A percentile compares a stretch with the other conserved stretches of the same genome.
Evolutionary conservation across 35 echinoderm and acorn worm species (phyloP).

Genomic region (Lytechinus pictus): DNA sequence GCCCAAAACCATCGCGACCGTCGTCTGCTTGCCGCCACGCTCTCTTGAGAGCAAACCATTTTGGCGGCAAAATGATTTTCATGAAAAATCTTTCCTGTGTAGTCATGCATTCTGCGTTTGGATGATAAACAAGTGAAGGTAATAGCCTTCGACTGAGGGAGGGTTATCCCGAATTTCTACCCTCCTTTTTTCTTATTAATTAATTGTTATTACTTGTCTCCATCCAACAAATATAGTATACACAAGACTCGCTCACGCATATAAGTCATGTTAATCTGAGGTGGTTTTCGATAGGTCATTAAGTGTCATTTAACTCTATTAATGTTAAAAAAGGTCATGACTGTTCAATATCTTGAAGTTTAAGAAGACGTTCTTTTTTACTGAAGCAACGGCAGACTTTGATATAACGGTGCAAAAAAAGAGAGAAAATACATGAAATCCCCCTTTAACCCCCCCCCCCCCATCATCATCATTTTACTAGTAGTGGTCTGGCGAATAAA

Average conservation of each 20-base stretch:
- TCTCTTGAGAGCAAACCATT: neutral
- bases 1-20: slow-evolving; percentile 11
- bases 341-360: neutral
- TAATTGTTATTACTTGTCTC: neutral
- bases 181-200: neutral
- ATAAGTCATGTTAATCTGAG: neutral
- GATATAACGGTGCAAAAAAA: no score
- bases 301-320: neutral
- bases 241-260: no score
- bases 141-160: neutral
- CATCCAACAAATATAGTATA: neutral
- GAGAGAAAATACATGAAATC: no score
- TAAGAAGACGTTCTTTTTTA: neutral
- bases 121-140: slow-evolving; percentile 15
- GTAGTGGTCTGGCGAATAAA: no score
- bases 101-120: neutral
- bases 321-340: neutral
- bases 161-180: neutral
- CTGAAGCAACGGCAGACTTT: no score
- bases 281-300: neutral
- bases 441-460: no score
- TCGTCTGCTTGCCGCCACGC: neutral
- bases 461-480: no score
- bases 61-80: slow-evolving; percentile 39
- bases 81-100: slow-evolving; percentile 5